Evolutionary conservation across 2,113 vertebrate genomes (phyloP).

Genomic region (Grammomys surdaster): DNA sequence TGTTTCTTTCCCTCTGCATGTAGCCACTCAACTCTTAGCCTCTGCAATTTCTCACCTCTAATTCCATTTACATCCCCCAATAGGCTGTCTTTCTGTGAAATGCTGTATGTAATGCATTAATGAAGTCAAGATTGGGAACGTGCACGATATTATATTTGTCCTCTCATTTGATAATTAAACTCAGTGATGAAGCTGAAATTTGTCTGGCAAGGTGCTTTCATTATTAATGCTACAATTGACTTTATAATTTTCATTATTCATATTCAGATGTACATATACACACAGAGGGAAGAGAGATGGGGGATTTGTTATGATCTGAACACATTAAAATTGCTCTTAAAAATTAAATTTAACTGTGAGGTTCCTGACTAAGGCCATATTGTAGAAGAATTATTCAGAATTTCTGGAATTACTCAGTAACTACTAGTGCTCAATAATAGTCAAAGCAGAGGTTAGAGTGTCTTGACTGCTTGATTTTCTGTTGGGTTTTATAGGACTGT

Average conservation of each 20-base stretch:
- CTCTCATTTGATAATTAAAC: conserved; percentile 61
- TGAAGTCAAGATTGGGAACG: conserved; percentile 50
- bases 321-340: not conserved
- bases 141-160: not conserved
- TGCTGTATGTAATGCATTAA: conserved; percentile 19
- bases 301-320: not conserved
- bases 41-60: not conserved
- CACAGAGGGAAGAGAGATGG: not conserved
- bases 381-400: not conserved
- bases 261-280: conserved; percentile 1
- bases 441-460: not conserved
- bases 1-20: not conserved
- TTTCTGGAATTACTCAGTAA: not conserved
- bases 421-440: not conserved
- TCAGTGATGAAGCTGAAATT: conserved; percentile 65
- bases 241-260: conserved; percentile 40
- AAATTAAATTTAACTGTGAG: conserved; percentile 32
- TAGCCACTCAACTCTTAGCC: not conserved
- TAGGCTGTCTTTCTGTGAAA: not conserved
- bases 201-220: conserved; percentile 57
- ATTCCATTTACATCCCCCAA: not conserved
- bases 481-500: not conserved
- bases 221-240: conserved; percentile 14
- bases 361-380: not conserved
- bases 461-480: not conserved